Base-by-base conservation (phyloP, 2,797 vertebrate species). In the Acipenser oxyrinchus region DNA sequence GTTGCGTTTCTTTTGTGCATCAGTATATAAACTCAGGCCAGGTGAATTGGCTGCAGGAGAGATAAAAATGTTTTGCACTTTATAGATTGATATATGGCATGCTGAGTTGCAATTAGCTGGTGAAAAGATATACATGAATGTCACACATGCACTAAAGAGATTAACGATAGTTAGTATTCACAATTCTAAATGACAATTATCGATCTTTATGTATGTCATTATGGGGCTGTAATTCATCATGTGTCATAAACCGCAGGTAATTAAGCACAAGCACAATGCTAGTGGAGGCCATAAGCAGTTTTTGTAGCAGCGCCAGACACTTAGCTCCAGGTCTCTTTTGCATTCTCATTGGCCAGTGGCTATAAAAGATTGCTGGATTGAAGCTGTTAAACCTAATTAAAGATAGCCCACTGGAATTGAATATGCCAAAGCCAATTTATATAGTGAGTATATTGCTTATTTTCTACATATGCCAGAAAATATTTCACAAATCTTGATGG, bases 361-460 rank as follows among this genome's bases (percentile, higher is more conserved):
- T 75, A 82, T 77, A 71, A 74, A 74, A 5, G 52, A n/a, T n/a
- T 55, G 52, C 9, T 58, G 60, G 79, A 86, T 83, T 77, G 72
- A 60, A 84, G 89, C 86, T 74, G 76, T 76, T 77, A 82, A 80
- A 85, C 82, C 84, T 88, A 89, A 91, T 90, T 90, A 88, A 85
- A 82, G 82, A 76, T 86, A 78, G 78, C 87, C 86, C 86, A 72
- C 74, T 75, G 87, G 88, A 88, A 89, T 88, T 86, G 79, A 73
- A 78, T 72, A 73, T 79, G 79, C 75, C 71, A 65, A 64, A 72
- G 65, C 73, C 76, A 77, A 73, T 73, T 77, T 75, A 59, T 64
- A 4, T 37, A 4, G 23, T 37, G 23, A 37, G 13, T 59, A 59
- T 6, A 58, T 18, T 62, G 18, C 18, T 62, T 48, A 2, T 2